Conservation (phyloP, 1,140 invertebrate species). For the Drosophila nikananu region DNA sequence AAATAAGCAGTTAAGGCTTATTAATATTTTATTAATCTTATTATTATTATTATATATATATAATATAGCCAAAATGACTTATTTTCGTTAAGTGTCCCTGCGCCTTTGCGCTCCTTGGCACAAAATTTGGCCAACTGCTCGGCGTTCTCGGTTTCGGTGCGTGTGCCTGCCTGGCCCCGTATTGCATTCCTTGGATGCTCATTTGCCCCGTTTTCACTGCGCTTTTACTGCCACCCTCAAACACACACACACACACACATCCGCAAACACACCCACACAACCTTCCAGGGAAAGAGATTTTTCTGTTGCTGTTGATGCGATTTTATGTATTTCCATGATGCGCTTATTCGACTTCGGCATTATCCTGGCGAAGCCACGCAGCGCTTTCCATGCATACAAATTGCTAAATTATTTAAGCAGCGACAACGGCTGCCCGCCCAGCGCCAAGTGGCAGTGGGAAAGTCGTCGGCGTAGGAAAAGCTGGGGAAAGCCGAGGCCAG, state of each 20-base stretch:
- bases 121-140: conserved; percentile 39
- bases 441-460: conserved; percentile 8
- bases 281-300: conserved; percentile 11
- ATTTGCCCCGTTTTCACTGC: conserved; percentile 63
- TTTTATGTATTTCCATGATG: conserved; percentile 82
- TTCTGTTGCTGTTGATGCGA: conserved; percentile 69
- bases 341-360: conserved; percentile 78
- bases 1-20: neutral
- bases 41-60: too few species aligned
- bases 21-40: neutral
- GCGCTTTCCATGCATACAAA: conserved; percentile 82
- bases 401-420: conserved; percentile 83
- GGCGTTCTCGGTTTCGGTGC: conserved; percentile 25
- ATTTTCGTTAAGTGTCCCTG: conserved; percentile 4
- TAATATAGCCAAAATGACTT: too few species aligned
- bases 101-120: conserved; percentile 20
- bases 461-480: conserved; percentile 1
- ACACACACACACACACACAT: neutral
- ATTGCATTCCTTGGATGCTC: conserved; percentile 79
- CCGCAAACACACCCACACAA: neutral
- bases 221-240: conserved; percentile 42
- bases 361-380: conserved; percentile 67
- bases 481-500: neutral
- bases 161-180: conserved; percentile 39
- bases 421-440: conserved; percentile 26